Percentiles rank a stretch among this genome's conserved stretches.
These are phyloP conservation scores for Xenopus borealis DNA, from an alignment of 2,113 vertebrate species.

Conservation along the genomic window DNA sequence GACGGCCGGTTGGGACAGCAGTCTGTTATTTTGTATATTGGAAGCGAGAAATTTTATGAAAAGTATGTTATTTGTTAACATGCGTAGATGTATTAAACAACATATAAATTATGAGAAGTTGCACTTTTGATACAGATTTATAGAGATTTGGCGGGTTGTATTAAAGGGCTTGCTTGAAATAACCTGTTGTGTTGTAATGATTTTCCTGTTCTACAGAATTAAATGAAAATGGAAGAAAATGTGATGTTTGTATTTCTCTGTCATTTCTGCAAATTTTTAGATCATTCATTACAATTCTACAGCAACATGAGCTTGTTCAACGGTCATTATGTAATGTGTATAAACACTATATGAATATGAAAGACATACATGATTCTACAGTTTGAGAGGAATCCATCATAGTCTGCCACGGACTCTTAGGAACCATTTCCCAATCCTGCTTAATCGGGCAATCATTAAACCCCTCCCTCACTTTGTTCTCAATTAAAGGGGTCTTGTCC, in stretches of 20 bases:
- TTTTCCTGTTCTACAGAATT: constrained; percentile 77
- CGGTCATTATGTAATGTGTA: too few species aligned
- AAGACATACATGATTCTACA: too few species aligned
- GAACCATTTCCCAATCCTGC: too few species aligned
- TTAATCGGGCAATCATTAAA: too few species aligned
- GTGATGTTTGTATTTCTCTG: background rate
- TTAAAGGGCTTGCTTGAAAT: constrained; percentile 76
- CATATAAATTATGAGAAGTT: constrained; percentile 79
- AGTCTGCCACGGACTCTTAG: too few species aligned
- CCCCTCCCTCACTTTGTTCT: too few species aligned
- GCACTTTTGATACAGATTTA: constrained; percentile 87
- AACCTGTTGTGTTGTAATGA: constrained; percentile 75
- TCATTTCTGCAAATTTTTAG: background rate
- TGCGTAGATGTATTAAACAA: constrained; percentile 70
- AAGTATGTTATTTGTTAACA: constrained; percentile 75
- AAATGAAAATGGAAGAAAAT: constrained; percentile 37
- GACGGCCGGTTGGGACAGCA: constrained; percentile 60
- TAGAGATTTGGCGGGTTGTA: constrained; percentile 75
- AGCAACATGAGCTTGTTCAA: too few species aligned
- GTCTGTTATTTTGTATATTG: constrained; percentile 70
- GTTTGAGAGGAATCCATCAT: too few species aligned
- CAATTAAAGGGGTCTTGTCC: too few species aligned
- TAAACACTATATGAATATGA: too few species aligned
- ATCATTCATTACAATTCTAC: too few species aligned
- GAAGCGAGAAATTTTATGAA: constrained; percentile 79